Percentiles rank a stretch among this genome's conserved stretches.
phyloP scores from a whole-genome alignment of 2,113 vertebrate species.

The Aphelocoma coerulescens region DNA sequence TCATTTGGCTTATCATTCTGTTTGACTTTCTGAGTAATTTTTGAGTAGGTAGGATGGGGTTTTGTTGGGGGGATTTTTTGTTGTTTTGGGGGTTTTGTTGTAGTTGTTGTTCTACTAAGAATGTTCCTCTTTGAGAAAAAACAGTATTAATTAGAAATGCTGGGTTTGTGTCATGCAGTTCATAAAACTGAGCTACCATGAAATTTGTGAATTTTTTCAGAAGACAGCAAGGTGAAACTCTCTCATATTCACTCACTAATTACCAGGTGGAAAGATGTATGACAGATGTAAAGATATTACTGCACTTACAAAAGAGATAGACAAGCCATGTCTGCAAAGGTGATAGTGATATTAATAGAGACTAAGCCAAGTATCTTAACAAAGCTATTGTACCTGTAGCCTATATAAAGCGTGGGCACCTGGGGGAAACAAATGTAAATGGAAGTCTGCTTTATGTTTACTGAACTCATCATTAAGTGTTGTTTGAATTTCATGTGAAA shows the following conservation, averaged over 20 bases:
- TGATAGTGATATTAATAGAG: neutral
- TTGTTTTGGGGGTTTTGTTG: neutral
- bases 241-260: neutral
- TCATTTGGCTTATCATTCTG: neutral
- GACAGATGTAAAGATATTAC: neutral
- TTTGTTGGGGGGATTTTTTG: rapidly evolving
- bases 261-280: neutral
- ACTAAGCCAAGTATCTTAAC: neutral
- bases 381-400: neutral
- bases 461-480: conserved; percentile 1
- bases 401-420: neutral
- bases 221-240: neutral
- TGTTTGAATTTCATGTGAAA: conserved; percentile 27
- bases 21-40: neutral
- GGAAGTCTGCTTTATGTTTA: neutral
- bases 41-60: neutral
- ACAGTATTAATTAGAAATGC: neutral
- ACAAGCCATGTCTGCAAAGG: neutral
- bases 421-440: conserved; percentile 10
- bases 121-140: neutral
- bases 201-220: neutral
- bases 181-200: neutral
- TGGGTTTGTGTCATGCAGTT: neutral
- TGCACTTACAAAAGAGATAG: neutral
- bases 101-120: neutral